A percentile compares a stretch with the other conserved stretches of the same genome.
Conservation (phyloP, 2,888 invertebrate genomes). For the Mythimna ferrago region DNA sequence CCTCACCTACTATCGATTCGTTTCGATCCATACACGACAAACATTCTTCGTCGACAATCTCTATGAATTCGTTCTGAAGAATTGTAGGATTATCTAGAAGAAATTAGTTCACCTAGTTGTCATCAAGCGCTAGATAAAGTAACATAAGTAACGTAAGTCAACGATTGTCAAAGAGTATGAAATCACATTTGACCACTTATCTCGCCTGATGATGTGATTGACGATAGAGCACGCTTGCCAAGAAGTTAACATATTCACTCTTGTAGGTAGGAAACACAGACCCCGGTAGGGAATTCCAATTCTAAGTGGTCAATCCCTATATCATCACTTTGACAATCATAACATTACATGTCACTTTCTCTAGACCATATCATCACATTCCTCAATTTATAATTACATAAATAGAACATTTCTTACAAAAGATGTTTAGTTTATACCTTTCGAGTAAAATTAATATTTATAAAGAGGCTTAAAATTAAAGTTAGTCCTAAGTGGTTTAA, state of each 20-base stretch:
- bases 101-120: slow-evolving; percentile 57
- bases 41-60: slow-evolving; percentile 70
- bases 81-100: slow-evolving; percentile 76
- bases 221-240: too few species aligned
- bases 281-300: background rate
- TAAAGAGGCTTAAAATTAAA: slow-evolving; percentile 64
- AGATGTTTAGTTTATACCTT: slow-evolving; percentile 52
- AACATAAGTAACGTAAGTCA: background rate
- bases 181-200: background rate
- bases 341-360: background rate
- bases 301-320: background rate
- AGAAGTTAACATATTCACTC: too few species aligned
- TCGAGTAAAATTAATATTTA: slow-evolving; percentile 61
- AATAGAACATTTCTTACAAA: slow-evolving; percentile 62
- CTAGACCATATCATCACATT: slow-evolving; percentile 53
- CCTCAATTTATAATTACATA: slow-evolving; percentile 60
- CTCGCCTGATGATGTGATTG: too few species aligned
- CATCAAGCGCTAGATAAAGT: slow-evolving; percentile 20
- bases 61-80: slow-evolving; percentile 76
- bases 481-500: slow-evolving; percentile 68
- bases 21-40: slow-evolving; percentile 68
- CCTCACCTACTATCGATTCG: slow-evolving; percentile 74
- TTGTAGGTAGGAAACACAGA: too few species aligned
- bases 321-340: background rate
- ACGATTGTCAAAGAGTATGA: background rate